Percentiles rank a stretch among this genome's conserved stretches.
phyloP scores from a whole-genome alignment of 2,113 vertebrate genomes.

The Myotis brandtii region DNA sequence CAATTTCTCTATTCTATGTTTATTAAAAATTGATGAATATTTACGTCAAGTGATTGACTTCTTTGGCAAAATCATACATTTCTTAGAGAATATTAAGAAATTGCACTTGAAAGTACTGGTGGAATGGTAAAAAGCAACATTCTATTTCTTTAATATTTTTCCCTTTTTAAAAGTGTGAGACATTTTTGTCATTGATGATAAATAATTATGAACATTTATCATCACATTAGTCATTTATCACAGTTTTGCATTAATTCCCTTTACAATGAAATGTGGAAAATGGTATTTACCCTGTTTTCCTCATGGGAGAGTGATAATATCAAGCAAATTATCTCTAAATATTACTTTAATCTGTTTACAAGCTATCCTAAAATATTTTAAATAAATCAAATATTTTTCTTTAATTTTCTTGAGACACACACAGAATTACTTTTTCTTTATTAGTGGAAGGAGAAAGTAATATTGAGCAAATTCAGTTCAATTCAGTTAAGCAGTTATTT shows the following conservation, averaged over 20 bases:
- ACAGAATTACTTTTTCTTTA: background rate
- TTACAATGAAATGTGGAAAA: background rate
- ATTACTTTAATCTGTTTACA: slow-evolving; percentile 29
- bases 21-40: background rate
- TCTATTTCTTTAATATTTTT: background rate
- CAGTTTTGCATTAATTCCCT: background rate
- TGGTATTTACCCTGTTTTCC: background rate
- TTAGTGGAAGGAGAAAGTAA: background rate
- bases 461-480: slow-evolving; percentile 2
- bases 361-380: background rate
- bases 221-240: background rate
- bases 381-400: background rate
- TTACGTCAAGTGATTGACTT: background rate
- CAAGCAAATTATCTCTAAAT: background rate
- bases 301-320: background rate
- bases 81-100: background rate
- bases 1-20: background rate
- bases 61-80: background rate
- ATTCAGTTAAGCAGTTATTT: background rate
- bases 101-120: background rate
- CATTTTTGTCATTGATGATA: background rate
- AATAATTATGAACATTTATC: background rate
- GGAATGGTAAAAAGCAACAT: background rate
- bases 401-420: background rate
- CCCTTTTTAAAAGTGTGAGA: background rate